These are phyloP conservation scores for Enteromius anoplus DNA, from an alignment of 2,797 vertebrate genomes.

Conservation along the genomic window DNA sequence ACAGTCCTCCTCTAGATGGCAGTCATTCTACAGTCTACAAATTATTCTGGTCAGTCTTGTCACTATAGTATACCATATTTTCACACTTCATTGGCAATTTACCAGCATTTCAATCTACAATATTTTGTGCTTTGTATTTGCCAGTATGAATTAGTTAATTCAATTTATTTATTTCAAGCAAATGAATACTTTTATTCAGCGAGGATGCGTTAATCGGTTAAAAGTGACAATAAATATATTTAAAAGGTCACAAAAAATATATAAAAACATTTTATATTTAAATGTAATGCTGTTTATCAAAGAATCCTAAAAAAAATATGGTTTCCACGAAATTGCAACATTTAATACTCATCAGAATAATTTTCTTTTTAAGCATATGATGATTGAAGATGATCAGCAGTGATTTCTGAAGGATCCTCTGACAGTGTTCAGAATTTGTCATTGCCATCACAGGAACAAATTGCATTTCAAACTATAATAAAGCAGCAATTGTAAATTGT, in stretches of 20 bases:
- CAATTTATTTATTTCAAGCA: not conserved
- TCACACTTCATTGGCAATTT: not conserved
- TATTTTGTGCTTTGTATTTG: not conserved
- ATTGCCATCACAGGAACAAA: not conserved
- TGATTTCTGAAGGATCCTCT: not conserved
- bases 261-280: not conserved
- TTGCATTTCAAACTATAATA: not conserved
- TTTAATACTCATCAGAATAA: not conserved
- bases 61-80: not conserved
- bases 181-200: not conserved
- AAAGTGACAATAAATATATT: not conserved
- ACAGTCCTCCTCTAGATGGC: slow-evolving; percentile 67
- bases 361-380: not conserved
- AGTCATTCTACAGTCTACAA: slow-evolving; percentile 47
- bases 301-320: not conserved
- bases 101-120: not conserved
- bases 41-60: not conserved
- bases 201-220: not conserved
- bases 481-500: not conserved
- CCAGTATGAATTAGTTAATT: not conserved
- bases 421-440: not conserved
- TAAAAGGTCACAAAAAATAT: not conserved
- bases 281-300: not conserved
- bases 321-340: not conserved
- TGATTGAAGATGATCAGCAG: not conserved